Conservation (phyloP, 2,113 vertebrate genomes). For the Pseudonaja textilis region DNA sequence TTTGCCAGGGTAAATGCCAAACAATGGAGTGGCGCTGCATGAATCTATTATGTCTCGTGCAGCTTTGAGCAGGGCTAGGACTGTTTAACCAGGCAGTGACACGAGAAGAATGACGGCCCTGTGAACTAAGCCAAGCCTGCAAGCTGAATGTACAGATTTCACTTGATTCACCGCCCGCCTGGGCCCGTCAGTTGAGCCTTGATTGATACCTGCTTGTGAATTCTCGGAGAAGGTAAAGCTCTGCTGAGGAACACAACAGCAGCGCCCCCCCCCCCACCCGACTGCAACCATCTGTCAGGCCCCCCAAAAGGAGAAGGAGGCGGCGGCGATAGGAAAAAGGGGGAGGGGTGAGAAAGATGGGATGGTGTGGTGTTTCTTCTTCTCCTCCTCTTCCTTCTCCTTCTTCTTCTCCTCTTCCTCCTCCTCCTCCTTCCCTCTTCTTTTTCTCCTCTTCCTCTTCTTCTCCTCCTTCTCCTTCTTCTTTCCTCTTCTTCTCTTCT, state of each 20-base stretch:
- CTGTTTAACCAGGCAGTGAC: conserved; percentile 83
- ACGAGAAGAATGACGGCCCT: conserved; percentile 76
- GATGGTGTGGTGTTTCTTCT: neutral
- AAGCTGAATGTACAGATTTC: conserved; percentile 80
- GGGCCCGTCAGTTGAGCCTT: conserved; percentile 77
- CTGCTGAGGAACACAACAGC: conserved; percentile 76
- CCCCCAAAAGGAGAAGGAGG: conserved; percentile 70
- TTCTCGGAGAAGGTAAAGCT: conserved; percentile 78
- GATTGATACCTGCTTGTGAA: conserved; percentile 79
- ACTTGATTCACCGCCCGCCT: conserved; percentile 74
- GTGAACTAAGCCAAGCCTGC: conserved; percentile 63
- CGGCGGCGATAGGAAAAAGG: conserved; percentile 48
- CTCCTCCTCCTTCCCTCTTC: no score
- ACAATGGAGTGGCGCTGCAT: conserved; percentile 78
- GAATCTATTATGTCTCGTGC: conserved; percentile 79
- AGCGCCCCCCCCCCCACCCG: conserved; percentile 45
- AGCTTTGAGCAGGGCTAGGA: conserved; percentile 74
- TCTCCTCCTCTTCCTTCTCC: no score
- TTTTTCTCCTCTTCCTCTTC: no score
- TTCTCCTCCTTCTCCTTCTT: no score
- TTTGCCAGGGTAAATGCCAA: conserved; percentile 74
- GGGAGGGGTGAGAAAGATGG: conserved; percentile 36
- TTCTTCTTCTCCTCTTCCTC: no score
- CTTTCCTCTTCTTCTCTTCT: no score
- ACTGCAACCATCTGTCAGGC: conserved; percentile 79